phyloP scores from a whole-genome alignment of 2,113 vertebrate genomes.

The Coregonus clupeaformis region DNA sequence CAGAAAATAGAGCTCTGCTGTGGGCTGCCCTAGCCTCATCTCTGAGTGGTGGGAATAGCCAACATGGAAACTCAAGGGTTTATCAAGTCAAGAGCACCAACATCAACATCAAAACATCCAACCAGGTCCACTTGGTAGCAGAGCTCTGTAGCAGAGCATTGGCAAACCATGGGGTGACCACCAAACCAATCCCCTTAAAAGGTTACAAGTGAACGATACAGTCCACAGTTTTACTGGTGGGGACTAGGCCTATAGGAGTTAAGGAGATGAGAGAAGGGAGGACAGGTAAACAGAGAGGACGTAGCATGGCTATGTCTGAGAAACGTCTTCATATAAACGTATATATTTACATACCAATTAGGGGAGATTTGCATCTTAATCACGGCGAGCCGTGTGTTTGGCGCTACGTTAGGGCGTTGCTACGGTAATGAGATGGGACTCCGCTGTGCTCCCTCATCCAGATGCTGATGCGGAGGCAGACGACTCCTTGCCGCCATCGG shows the following conservation, averaged over 20 bases:
- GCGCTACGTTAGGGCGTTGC: constrained; percentile 95
- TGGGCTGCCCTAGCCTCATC: too few species aligned
- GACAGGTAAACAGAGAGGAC: constrained; percentile 73
- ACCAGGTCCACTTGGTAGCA: too few species aligned
- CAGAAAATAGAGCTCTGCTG: too few species aligned
- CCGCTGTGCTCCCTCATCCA: constrained; percentile 98
- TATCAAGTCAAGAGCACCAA: too few species aligned
- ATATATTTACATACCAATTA: constrained; percentile 99
- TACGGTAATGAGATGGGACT: constrained; percentile 98
- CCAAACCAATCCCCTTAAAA: too few species aligned
- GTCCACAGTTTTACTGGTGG: too few species aligned
- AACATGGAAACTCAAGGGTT: too few species aligned
- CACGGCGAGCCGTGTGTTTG: constrained; percentile 78
- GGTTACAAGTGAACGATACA: background rate
- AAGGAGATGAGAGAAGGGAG: background rate
- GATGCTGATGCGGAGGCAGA: constrained; percentile 91
- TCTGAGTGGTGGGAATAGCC: too few species aligned
- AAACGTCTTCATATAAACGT: constrained; percentile 99
- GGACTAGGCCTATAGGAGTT: background rate
- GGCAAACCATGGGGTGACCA: too few species aligned
- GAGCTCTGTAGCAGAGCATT: too few species aligned
- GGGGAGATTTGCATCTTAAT: constrained; percentile 99
- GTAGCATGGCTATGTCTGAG: constrained; percentile 97
- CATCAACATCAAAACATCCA: too few species aligned
- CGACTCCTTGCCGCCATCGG: constrained; percentile 68